phyloP scores from a whole-genome alignment of 2,113 vertebrate genomes.

The Forbesichthys agassizii region DNA sequence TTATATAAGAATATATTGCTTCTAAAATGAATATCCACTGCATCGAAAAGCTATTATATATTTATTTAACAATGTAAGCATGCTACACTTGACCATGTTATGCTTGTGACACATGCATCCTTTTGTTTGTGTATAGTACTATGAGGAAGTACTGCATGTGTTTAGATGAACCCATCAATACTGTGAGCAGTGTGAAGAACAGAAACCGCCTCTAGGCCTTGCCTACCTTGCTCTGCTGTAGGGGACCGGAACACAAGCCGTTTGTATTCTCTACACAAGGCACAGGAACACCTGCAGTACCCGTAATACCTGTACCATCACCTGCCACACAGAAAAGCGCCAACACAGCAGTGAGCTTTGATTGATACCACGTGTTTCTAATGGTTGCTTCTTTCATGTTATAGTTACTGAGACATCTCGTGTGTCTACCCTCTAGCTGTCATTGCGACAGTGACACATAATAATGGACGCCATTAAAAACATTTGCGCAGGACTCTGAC shows the following conservation, averaged over 20 bases:
- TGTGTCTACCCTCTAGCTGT: too few relatives aligned
- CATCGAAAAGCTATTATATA: not conserved
- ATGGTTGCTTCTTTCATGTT: too few relatives aligned
- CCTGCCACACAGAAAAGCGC: constrained; percentile 38
- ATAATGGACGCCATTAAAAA: not conserved
- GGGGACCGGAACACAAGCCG: constrained; percentile 24
- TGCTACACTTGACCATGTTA: not conserved
- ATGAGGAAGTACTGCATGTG: not conserved
- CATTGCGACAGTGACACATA: too few relatives aligned
- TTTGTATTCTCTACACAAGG: constrained; percentile 12
- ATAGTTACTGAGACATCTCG: too few relatives aligned
- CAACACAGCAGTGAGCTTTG: not conserved
- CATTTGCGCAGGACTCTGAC: constrained; percentile 64
- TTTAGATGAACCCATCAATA: not conserved
- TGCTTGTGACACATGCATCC: not conserved
- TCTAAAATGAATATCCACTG: not conserved
- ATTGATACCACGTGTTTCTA: not conserved
- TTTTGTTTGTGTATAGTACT: constrained; percentile 4
- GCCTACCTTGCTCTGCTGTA: constrained; percentile 57
- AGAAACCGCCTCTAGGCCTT: not conserved
- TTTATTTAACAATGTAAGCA: not conserved
- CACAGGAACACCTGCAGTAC: constrained; percentile 18
- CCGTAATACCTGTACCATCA: constrained; percentile 19
- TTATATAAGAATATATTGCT: not conserved
- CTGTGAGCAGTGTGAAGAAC: not conserved